Base-by-base conservation (phyloP, 2,888 invertebrate genomes). In the Blomia tropicalis region DNA sequence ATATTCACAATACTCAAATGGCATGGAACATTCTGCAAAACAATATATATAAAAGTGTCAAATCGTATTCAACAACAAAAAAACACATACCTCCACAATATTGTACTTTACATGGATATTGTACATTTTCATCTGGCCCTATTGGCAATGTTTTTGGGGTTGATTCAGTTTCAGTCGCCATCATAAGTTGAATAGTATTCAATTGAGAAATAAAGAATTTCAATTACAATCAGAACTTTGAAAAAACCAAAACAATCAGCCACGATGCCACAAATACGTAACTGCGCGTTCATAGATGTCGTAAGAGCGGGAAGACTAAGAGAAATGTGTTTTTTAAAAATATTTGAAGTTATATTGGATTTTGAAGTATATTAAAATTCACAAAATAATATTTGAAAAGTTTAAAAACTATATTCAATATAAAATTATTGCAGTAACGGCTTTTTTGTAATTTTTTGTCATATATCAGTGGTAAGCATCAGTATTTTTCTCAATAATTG, bases 1-100 rank as follows among this genome's bases (percentile, higher is more conserved):
- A 75, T 88, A 93, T 78, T 96, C 95, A 75, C 96, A 96, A 74
- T 95, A 98, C 86, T 89, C 73, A 22, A 75, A 72, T 1, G 64
- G 63, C 58, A 65, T 53, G 22, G 63, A 62, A 58, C 67, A 67
- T 63, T 66, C 64, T 67, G 66, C 63, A 69, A 71, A 68, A 7
- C 7, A 36, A 36, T 17, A 69, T 69, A 69, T 69, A 58, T 69
- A 70, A 31, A 64, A 44, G 63, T 41, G 64, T 44, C 23, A 53
- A 23, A 19, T 23, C 11, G 22, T 14, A 47, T 19, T 56, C 11
- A 25, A 56, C 19, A 41, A 56, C 25, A 22, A 25, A 22, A 58
- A 29, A 14, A 41, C 2, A 58, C 54, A 25, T 43, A 72, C 72
- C 73, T 70, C 92, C 92, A 75, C 92, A 93, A 75, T 93, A 93